Evolutionary conservation across 2,888 invertebrate genomes (phyloP).

Genomic region (Heliconius sara): DNA sequence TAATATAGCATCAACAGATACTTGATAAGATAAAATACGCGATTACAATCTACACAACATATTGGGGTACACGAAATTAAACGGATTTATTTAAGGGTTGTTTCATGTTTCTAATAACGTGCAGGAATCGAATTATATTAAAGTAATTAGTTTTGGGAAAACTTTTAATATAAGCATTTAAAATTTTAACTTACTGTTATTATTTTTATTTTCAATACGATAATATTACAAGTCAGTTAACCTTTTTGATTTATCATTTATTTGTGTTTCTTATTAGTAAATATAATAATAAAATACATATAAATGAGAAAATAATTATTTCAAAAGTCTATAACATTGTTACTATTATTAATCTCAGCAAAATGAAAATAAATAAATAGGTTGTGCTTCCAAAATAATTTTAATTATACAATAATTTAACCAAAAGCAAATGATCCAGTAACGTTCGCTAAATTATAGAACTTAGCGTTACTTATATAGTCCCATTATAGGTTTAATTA

Average conservation of each 20-base stretch:
- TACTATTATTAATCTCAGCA: too few species aligned
- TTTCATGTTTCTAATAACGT: constrained; percentile 35
- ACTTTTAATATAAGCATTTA: not conserved
- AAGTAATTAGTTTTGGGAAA: constrained; percentile 4
- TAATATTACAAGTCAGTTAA: too few species aligned
- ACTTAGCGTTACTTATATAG: not conserved
- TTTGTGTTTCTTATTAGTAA: too few species aligned
- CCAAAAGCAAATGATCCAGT: not conserved
- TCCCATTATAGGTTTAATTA: not conserved
- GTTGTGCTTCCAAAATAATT: not conserved
- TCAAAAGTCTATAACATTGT: too few species aligned
- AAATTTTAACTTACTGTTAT: not conserved
- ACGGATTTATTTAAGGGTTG: constrained; percentile 46
- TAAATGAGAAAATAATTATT: too few species aligned
- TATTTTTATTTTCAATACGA: too few species aligned
- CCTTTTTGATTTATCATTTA: too few species aligned
- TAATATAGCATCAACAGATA: constrained; percentile 69
- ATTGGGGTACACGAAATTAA: constrained; percentile 56
- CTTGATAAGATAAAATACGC: constrained; percentile 64
- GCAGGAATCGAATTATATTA: constrained; percentile 8
- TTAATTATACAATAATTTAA: not conserved
- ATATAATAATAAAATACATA: too few species aligned
- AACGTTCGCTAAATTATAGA: not conserved
- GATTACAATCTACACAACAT: constrained; percentile 55
- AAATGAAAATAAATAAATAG: too few species aligned